Conservation (phyloP, 2,888 invertebrate species). For the Drosophila suboccidentalis region DNA sequence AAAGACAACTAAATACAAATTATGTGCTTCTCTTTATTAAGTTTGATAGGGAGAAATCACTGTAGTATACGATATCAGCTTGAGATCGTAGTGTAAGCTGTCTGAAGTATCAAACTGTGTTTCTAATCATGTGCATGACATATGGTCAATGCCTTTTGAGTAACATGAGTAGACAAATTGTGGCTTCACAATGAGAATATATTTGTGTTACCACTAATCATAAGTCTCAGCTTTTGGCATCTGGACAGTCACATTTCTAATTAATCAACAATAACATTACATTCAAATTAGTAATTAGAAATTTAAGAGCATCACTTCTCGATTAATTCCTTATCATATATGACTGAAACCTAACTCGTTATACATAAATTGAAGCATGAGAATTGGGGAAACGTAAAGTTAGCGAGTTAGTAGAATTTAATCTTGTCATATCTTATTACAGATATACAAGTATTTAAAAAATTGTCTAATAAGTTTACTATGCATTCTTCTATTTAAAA, state of each 20-base stretch:
- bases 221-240: neutral
- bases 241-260: neutral
- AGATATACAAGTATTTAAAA: neutral
- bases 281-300: neutral
- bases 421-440: neutral
- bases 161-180: neutral
- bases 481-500: neutral
- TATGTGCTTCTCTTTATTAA: neutral
- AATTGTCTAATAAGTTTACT: neutral
- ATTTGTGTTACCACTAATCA: neutral
- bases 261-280: neutral
- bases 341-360: neutral
- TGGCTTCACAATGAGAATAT: neutral
- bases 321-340: neutral
- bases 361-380: neutral
- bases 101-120: neutral
- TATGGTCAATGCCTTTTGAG: neutral
- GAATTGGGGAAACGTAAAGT: no score
- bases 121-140: neutral
- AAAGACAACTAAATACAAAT: conserved; percentile 2
- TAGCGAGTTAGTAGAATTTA: no score
- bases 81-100: neutral
- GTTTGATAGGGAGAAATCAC: neutral
- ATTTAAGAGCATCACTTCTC: neutral
- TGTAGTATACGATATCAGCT: neutral